Percentiles rank a stretch among this genome's conserved stretches.
Conservation (phyloP, 2,113 vertebrate species). For the Desmodus rotundus region DNA sequence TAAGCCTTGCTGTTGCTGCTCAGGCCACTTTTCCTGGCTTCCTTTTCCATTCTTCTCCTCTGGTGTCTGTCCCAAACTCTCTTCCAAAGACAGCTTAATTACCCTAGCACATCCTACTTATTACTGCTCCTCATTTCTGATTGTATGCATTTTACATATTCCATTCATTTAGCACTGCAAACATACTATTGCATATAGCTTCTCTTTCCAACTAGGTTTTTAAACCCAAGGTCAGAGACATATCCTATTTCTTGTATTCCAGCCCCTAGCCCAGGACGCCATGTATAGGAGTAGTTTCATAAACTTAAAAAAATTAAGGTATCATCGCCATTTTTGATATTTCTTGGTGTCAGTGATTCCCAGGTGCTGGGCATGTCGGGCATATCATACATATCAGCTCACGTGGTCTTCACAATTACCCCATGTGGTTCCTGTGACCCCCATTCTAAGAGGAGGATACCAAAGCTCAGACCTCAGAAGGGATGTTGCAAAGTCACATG, state of each 20-base stretch:
- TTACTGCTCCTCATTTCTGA: not conserved
- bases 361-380: not conserved
- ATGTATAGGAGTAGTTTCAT: not conserved
- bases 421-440: not conserved
- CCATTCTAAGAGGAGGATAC: not conserved
- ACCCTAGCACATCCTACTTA: not conserved
- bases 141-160: not conserved
- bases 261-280: not conserved
- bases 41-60: not conserved
- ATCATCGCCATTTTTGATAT: not conserved
- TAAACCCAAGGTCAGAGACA: not conserved
- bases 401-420: not conserved
- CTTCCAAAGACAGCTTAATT: not conserved
- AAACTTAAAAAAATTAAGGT: not conserved
- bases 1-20: not conserved
- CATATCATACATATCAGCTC: not conserved
- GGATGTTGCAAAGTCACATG: not conserved
- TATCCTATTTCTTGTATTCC: not conserved
- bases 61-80: not conserved
- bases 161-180: not conserved
- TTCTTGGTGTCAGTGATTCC: not conserved
- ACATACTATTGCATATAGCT: not conserved
- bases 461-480: not conserved
- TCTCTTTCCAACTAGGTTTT: slow-evolving; percentile 23
- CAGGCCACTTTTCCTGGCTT: not conserved